Conservation (phyloP, 1,140 invertebrate genomes). For the Drosophila melanica region DNA sequence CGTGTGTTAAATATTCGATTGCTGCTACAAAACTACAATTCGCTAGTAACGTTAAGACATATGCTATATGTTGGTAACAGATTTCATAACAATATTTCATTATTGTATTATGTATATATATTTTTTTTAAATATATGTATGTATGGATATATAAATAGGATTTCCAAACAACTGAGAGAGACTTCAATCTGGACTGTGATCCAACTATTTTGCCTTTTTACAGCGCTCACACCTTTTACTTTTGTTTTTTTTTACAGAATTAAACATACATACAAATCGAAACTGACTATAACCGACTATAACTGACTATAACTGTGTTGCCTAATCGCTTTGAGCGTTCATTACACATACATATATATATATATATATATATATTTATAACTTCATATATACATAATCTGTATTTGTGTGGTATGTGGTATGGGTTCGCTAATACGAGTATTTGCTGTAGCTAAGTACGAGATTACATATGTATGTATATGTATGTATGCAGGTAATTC, state of each 20-base stretch:
- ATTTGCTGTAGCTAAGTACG: conserved; percentile 37
- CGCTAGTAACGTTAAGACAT: conserved; percentile 67
- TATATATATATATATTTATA: conserved; percentile 21
- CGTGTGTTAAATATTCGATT: conserved; percentile 34
- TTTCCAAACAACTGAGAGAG: conserved; percentile 26
- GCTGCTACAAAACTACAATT: conserved; percentile 66
- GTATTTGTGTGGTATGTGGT: conserved; percentile 24
- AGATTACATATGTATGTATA: conserved; percentile 20
- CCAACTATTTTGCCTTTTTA: conserved; percentile 13
- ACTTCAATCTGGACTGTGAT: conserved; percentile 7
- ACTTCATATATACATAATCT: conserved; percentile 44
- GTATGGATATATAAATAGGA: background rate
- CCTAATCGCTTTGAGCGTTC: conserved; percentile 73
- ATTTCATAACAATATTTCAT: conserved; percentile 2
- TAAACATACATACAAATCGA: conserved; percentile 15
- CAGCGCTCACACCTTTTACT: conserved; percentile 1
- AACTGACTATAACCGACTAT: conserved; percentile 22
- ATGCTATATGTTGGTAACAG: conserved; percentile 9
- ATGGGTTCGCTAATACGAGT: conserved; percentile 18
- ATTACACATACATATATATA: conserved; percentile 28
- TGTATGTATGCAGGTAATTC: conserved; percentile 13
- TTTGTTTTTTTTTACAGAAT: conserved; percentile 23
- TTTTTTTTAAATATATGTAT: background rate
- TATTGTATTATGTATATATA: too few relatives aligned
- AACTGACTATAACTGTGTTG: conserved; percentile 33